Percentiles rank a stretch among this genome's conserved stretches.
phyloP scores from a whole-genome alignment of 1,140 invertebrate genomes.

The Temnothorax nylanderi region DNA sequence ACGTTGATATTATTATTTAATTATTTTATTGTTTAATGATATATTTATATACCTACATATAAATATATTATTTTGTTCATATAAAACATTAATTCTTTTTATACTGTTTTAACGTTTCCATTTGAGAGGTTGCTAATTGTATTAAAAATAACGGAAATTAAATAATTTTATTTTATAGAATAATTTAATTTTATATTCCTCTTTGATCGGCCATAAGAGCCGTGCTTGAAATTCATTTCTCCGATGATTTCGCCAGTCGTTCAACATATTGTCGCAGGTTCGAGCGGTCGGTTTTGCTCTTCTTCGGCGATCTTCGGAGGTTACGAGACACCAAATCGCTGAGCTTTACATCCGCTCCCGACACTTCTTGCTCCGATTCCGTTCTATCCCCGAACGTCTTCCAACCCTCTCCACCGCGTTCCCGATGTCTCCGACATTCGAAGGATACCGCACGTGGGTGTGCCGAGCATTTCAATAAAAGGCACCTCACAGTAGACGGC shows the following conservation, averaged over 20 bases:
- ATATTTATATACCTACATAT: neutral
- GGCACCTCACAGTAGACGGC: conserved; percentile 49
- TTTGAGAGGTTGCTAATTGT: neutral
- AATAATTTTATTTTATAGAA: neutral
- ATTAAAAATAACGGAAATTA: neutral
- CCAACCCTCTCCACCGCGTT: neutral
- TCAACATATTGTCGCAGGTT: conserved; percentile 51
- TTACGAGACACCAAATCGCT: conserved; percentile 61
- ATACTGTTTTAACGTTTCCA: neutral
- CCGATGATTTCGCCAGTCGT: conserved; percentile 32
- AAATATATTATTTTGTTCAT: neutral
- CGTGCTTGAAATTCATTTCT: conserved; percentile 51
- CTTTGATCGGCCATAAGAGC: neutral
- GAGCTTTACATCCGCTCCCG: conserved; percentile 59
- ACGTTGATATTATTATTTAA: neutral
- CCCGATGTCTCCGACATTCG: conserved; percentile 31
- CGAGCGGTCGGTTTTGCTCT: conserved; percentile 54
- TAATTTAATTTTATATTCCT: neutral
- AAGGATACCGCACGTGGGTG: conserved; percentile 61
- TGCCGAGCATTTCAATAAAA: conserved; percentile 73
- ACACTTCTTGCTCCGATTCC: conserved; percentile 48
- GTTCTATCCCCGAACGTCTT: conserved; percentile 46
- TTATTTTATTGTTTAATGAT: neutral
- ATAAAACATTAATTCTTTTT: neutral
- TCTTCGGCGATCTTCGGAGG: conserved; percentile 22